These are phyloP conservation scores for Climacteris rufus DNA, from an alignment of 2,113 vertebrate genomes.

Conservation along the genomic window DNA sequence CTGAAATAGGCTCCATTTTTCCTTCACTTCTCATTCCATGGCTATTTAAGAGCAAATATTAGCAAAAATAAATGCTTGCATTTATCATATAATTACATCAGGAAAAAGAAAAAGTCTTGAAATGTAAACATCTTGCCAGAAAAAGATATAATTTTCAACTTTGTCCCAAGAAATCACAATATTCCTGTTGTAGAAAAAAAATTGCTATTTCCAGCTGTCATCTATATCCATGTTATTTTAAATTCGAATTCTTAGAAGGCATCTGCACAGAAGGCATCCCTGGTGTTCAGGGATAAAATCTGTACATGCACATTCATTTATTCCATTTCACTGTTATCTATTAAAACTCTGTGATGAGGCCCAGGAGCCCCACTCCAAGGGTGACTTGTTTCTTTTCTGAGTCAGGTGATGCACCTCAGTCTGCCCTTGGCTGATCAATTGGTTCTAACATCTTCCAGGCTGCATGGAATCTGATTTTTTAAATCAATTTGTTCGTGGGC, in stretches of 20 bases:
- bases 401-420: constrained; percentile 25
- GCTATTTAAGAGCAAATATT: not conserved
- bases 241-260: not conserved
- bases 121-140: not conserved
- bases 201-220: not conserved
- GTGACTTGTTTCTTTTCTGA: constrained; percentile 5
- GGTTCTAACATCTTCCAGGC: constrained; percentile 31
- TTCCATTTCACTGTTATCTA: constrained; percentile 20
- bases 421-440: constrained; percentile 49
- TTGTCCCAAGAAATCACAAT: not conserved
- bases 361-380: constrained; percentile 36
- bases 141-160: not conserved
- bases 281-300: not conserved
- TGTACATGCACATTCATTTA: not conserved
- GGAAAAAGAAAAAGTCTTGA: not conserved
- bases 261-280: not conserved
- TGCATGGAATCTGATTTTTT: constrained; percentile 30
- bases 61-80: not conserved
- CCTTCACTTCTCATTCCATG: not conserved
- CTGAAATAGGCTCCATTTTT: not conserved
- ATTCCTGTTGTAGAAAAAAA: not conserved
- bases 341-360: constrained; percentile 19
- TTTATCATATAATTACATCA: not conserved
- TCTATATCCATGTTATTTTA: not conserved
- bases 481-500: not conserved